Evolutionary conservation across 2,113 vertebrate species (phyloP).

Genomic region (Psittacula cyanocephala): DNA sequence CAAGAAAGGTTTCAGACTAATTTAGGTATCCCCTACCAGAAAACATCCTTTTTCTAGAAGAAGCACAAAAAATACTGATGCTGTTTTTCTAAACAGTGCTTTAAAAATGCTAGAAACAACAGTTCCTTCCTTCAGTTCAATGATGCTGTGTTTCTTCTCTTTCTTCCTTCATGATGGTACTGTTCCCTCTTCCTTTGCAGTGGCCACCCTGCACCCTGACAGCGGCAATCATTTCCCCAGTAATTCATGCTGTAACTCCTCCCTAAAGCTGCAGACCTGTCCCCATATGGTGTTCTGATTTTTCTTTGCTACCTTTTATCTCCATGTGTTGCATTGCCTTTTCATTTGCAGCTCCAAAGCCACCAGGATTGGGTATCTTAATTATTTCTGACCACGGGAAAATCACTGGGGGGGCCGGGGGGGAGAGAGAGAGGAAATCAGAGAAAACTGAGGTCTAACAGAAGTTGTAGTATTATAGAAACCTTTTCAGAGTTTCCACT

Average conservation of each 20-base stretch:
- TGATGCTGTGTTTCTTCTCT: neutral
- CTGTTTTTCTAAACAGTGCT: neutral
- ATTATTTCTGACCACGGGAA: neutral
- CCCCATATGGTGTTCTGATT: neutral
- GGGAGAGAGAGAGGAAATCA: neutral
- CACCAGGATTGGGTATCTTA: neutral
- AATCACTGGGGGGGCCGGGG: neutral
- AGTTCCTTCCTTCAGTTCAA: neutral
- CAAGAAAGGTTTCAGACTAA: neutral
- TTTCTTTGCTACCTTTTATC: neutral
- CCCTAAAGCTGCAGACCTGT: neutral
- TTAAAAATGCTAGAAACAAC: neutral
- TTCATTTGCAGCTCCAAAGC: neutral
- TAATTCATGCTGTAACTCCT: conserved; percentile 3
- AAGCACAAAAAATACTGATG: neutral
- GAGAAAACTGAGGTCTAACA: neutral
- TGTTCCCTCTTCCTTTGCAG: neutral
- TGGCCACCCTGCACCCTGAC: neutral
- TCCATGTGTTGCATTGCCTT: neutral
- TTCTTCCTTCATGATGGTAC: neutral
- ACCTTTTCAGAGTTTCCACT: neutral
- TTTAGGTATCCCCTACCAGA: neutral
- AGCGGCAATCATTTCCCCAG: neutral
- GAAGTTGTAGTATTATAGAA: neutral
- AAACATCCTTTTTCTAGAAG: neutral